Evolutionary conservation across 2,888 invertebrate species (phyloP), one percentile per base, ranked within the genome.

Genomic region (Choreutis nemorana): DNA sequence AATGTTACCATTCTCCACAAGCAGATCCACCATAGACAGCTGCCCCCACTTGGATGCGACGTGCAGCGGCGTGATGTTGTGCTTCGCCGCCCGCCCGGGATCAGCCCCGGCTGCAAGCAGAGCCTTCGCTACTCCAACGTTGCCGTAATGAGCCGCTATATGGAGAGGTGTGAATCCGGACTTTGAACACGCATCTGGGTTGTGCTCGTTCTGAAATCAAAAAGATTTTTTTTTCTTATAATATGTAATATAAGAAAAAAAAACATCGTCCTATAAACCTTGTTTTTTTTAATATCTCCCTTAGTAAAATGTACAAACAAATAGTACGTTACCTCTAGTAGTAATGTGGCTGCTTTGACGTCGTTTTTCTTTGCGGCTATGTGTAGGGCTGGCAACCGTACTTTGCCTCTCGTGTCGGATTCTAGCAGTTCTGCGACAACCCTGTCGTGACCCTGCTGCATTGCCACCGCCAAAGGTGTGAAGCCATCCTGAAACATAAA

Each of bases 1-100:
- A n/a, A n/a, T n/a, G n/a, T 57, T 47, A 79, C 80, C 78, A 37
- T 91, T 89, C 45, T 92, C 90, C 26, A 97, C 82, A 36, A 99
- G 82, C 40, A 98, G 73, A 33, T 88, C 87, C 14, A 95, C 90
- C 89, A 99, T 94, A 44, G 92, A 91, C 44, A 90, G 86, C 65
- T 97, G 96, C 5, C 98, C 98, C 98, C 99, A 99, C 80, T 99
- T 97, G 52, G 94, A 91, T 23, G 98, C 97, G 20, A 99, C 98
- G 66, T 99, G 98, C 29, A 99, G 77, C 0, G 97, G 97, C n/a
- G 96, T 95, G 50, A 98, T 98, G 66, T 92, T 93, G 73, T 98
- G 97, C 81, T 98, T 96, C 14, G 98, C 99, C 32, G 92, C 89
- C 50, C 90, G 92, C 63, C 97, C 98, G 9, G 97, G 91, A 77